These are phyloP conservation scores for Tanypteryx hageni DNA, from an alignment of 2,888 invertebrate species.

Conservation along the genomic window DNA sequence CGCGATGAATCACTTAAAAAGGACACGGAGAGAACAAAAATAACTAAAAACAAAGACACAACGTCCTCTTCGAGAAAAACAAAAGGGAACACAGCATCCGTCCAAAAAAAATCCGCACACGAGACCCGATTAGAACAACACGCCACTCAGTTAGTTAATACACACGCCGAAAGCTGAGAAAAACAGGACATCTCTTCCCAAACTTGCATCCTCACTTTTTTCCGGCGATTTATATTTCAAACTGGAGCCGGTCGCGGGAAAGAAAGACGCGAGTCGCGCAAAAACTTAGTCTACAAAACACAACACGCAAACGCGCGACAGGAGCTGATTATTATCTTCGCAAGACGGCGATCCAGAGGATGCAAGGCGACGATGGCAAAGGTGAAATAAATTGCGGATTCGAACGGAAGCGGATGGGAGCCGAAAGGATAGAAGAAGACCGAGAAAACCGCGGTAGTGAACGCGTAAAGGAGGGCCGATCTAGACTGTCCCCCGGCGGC, in stretches of 20 bases:
- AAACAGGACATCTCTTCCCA: not conserved
- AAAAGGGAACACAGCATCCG: not conserved
- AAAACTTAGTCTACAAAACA: no score
- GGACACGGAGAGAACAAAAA: not conserved
- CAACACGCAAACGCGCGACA: no score
- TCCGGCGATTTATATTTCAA: not conserved
- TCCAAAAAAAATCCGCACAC: not conserved
- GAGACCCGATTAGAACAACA: not conserved
- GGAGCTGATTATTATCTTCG: no score
- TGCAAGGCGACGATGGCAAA: not conserved
- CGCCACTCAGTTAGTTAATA: not conserved
- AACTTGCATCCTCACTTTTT: not conserved
- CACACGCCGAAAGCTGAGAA: not conserved
- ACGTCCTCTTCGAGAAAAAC: conserved; percentile 7
- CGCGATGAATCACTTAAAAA: conserved; percentile 15
- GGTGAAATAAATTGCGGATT: not conserved
- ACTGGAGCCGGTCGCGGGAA: not conserved
- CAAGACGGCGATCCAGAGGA: no score
- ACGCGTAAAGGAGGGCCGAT: not conserved
- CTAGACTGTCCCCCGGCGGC: conserved; percentile 29
- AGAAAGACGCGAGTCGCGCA: not conserved
- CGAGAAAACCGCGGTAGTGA: not conserved
- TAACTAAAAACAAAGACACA: not conserved
- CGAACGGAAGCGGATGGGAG: not conserved
- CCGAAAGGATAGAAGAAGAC: not conserved